Conservation (phyloP, 2,797 vertebrate genomes). For the Rhabdomys pumilio region DNA sequence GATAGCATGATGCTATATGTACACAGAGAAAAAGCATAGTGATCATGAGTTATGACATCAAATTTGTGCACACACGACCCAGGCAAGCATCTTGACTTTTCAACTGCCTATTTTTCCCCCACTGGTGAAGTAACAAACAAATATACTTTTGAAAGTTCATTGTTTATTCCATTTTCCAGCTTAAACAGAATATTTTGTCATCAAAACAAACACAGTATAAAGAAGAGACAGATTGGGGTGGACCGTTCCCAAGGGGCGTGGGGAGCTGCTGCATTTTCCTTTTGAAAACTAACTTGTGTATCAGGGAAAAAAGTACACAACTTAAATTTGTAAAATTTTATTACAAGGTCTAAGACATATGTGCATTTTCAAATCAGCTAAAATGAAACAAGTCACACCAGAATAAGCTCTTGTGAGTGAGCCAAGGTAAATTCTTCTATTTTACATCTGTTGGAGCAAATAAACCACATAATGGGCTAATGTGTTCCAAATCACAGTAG, state of each 20-base stretch:
- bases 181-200: background rate
- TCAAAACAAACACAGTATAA: background rate
- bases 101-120: background rate
- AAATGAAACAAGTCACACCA: constrained; percentile 73
- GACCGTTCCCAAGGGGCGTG: background rate
- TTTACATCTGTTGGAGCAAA: constrained; percentile 71
- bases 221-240: background rate
- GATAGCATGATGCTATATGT: background rate
- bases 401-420: constrained; percentile 62
- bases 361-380: constrained; percentile 49
- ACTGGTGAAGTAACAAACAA: background rate
- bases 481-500: constrained; percentile 55
- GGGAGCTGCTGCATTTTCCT: background rate
- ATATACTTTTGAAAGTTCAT: background rate
- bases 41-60: background rate
- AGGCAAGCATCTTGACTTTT: background rate
- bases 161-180: background rate
- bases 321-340: constrained; percentile 65
- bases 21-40: background rate
- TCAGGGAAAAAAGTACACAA: background rate
- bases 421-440: constrained; percentile 51
- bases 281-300: constrained; percentile 41
- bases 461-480: constrained; percentile 61
- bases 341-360: constrained; percentile 66
- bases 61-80: background rate